A percentile compares a stretch with the other conserved stretches of the same genome.
Conservation (phyloP, 2,113 vertebrate species). For the Heterotilapia buettikoferi region DNA sequence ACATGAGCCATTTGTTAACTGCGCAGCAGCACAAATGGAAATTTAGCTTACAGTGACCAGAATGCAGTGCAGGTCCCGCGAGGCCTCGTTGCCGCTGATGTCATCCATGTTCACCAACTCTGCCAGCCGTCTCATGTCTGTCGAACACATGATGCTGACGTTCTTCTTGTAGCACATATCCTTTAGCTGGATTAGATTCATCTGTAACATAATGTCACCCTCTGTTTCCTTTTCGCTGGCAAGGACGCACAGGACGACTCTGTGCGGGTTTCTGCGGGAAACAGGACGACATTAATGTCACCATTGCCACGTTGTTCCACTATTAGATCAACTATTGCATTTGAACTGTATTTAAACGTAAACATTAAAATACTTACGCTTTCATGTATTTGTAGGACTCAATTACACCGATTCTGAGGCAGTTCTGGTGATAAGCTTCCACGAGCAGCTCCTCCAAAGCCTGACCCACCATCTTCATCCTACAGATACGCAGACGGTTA, state of each 20-base stretch:
- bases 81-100: slow-evolving; percentile 64
- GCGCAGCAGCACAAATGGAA: neutral
- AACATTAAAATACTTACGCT: slow-evolving; percentile 70
- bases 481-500: slow-evolving; percentile 36
- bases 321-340: neutral
- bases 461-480: slow-evolving; percentile 79
- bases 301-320: neutral
- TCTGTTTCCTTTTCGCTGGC: slow-evolving; percentile 85
- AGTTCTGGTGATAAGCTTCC: slow-evolving; percentile 79
- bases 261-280: slow-evolving; percentile 83
- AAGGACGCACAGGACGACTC: slow-evolving; percentile 86
- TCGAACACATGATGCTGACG: slow-evolving; percentile 84
- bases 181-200: slow-evolving; percentile 92
- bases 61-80: slow-evolving; percentile 87
- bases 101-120: slow-evolving; percentile 69
- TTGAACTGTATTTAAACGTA: neutral
- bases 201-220: slow-evolving; percentile 83
- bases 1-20: neutral
- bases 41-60: slow-evolving; percentile 82
- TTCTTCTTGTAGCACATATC: slow-evolving; percentile 91
- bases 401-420: slow-evolving; percentile 87
- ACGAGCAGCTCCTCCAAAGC: slow-evolving; percentile 83
- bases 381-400: slow-evolving; percentile 92
- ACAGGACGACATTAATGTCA: neutral
- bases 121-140: slow-evolving; percentile 76